Evolutionary conservation across 2,888 invertebrate genomes (phyloP).

Genomic region (Endomychus coccineus): DNA sequence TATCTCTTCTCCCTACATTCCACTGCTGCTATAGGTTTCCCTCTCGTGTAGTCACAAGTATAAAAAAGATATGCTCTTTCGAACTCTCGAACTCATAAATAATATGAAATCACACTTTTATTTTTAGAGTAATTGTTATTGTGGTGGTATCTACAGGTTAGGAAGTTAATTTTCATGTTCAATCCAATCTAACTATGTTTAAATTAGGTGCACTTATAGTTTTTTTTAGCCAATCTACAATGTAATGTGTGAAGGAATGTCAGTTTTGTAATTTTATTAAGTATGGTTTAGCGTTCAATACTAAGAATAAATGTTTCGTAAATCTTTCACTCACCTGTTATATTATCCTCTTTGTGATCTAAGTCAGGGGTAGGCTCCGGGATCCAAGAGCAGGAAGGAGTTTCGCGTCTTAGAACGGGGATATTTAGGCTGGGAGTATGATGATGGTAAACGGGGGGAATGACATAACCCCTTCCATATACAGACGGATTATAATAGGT

Average conservation of each 20-base stretch:
- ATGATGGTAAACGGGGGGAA: slow-evolving; percentile 35
- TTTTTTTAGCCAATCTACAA: no score
- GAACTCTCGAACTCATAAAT: no score
- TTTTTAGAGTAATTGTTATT: no score
- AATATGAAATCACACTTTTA: no score
- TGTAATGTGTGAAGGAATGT: no score
- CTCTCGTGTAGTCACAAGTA: no score
- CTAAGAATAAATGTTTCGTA: background rate
- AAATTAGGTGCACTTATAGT: no score
- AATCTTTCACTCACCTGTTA: slow-evolving; percentile 44
- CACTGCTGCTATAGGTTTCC: no score
- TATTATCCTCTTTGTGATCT: slow-evolving; percentile 53
- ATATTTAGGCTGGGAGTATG: slow-evolving; percentile 45
- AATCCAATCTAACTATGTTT: background rate
- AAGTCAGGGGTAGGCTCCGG: slow-evolving; percentile 45
- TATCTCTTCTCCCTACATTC: no score
- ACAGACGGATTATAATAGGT: slow-evolving; percentile 20
- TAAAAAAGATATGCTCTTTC: no score
- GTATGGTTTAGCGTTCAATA: background rate
- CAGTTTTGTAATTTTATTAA: background rate
- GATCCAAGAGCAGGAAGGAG: slow-evolving; percentile 51
- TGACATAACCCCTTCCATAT: slow-evolving; percentile 33
- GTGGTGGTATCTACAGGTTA: background rate
- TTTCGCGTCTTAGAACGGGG: slow-evolving; percentile 43
- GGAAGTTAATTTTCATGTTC: background rate